These are phyloP conservation scores for Bombus polaris DNA, from an alignment of 1,140 invertebrate genomes.

Conservation along the genomic window DNA sequence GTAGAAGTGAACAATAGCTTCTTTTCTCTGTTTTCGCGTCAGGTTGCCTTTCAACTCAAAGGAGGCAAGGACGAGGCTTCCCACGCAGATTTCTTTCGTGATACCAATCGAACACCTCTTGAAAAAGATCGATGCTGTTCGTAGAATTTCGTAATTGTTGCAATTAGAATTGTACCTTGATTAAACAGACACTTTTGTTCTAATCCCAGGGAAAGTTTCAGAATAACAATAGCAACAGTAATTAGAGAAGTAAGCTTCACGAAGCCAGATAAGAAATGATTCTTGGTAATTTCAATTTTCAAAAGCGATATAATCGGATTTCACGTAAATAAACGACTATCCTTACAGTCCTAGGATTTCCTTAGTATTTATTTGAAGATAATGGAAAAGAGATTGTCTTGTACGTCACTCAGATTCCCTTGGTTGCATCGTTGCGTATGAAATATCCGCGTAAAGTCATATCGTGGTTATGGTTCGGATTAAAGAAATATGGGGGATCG, in stretches of 20 bases:
- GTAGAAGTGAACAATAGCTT: too few relatives aligned
- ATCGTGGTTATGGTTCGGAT: neutral
- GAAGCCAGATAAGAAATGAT: too few relatives aligned
- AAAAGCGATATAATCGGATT: too few relatives aligned
- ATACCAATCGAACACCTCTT: neutral
- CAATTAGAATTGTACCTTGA: neutral
- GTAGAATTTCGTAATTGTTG: neutral
- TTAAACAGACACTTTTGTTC: neutral
- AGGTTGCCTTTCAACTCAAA: conserved; percentile 1
- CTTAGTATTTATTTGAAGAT: too few relatives aligned
- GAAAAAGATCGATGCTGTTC: neutral
- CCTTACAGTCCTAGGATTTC: too few relatives aligned
- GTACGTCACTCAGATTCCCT: neutral
- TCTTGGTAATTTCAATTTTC: too few relatives aligned
- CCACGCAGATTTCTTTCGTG: conserved; percentile 12
- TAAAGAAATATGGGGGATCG: conserved; percentile 5
- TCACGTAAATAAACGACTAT: too few relatives aligned
- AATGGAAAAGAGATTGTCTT: too few relatives aligned
- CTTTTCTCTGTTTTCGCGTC: neutral
- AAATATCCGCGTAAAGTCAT: neutral
- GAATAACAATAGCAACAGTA: too few relatives aligned
- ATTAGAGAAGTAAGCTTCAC: too few relatives aligned
- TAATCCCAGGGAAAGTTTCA: neutral
- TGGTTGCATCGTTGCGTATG: neutral
- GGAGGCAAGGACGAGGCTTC: conserved; percentile 17